Conservation (phyloP, 2,113 vertebrate species). For the Cavia aperea region DNA sequence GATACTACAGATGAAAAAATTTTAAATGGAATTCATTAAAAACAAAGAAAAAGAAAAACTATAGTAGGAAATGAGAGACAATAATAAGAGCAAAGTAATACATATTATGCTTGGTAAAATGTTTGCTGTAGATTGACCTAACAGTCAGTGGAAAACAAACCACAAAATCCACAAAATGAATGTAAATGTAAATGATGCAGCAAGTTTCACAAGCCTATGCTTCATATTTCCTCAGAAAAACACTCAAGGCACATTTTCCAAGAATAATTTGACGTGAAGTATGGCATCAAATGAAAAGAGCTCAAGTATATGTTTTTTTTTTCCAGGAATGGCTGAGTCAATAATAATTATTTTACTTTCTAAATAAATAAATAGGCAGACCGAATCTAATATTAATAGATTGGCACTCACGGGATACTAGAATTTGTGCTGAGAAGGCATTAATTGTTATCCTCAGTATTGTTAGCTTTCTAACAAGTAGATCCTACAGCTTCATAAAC, state of each 20-base stretch:
- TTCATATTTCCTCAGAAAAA: conserved; percentile 32
- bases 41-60: not conserved
- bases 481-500: not conserved
- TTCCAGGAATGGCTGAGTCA: conserved; percentile 1
- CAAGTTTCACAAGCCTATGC: not conserved
- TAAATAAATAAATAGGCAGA: conserved; percentile 1
- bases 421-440: not conserved
- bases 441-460: not conserved
- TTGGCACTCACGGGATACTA: not conserved
- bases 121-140: not conserved
- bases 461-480: not conserved
- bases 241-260: not conserved
- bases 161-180: not conserved
- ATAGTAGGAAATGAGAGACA: not conserved
- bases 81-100: not conserved
- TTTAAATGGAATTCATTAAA: not conserved
- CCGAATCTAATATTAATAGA: conserved; percentile 11
- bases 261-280: conserved; percentile 12
- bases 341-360: conserved; percentile 42
- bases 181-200: not conserved
- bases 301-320: not conserved
- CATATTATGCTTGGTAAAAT: not conserved
- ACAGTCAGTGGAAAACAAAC: not conserved
- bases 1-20: not conserved
- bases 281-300: conserved; percentile 26